Evolutionary conservation across 1,140 invertebrate species (phyloP).

Genomic region (Dendroctonus valens): DNA sequence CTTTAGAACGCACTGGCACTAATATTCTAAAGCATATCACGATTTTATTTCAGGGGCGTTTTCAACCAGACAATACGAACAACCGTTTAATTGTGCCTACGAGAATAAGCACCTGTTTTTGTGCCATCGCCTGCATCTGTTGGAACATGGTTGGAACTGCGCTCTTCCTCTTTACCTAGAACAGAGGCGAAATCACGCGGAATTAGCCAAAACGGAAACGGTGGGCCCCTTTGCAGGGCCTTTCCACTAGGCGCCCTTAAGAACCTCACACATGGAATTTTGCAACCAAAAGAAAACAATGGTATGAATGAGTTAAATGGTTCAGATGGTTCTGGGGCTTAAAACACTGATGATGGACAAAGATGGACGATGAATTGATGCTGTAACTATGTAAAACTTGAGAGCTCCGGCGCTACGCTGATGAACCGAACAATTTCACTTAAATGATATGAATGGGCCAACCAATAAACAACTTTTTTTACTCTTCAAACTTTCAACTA

Average conservation of each 20-base stretch:
- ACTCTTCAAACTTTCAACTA: too few species aligned
- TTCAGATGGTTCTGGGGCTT: too few species aligned
- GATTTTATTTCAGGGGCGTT: too few species aligned
- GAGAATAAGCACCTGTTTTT: slow-evolving; percentile 83
- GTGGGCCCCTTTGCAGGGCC: slow-evolving; percentile 6
- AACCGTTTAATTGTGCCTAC: slow-evolving; percentile 20
- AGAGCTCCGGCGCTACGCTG: slow-evolving; percentile 26
- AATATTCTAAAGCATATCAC: too few species aligned
- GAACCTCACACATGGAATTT: slow-evolving; percentile 14
- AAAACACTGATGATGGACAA: slow-evolving; percentile 11
- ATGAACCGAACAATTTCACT: slow-evolving; percentile 14
- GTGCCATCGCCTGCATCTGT: slow-evolving; percentile 92
- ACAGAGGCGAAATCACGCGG: slow-evolving; percentile 51
- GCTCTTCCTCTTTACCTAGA: slow-evolving; percentile 91
- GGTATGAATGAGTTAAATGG: too few species aligned
- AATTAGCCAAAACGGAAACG: slow-evolving; percentile 39
- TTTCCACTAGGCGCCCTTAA: background rate
- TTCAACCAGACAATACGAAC: background rate
- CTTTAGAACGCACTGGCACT: too few species aligned
- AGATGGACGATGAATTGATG: slow-evolving; percentile 28
- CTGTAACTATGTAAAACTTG: slow-evolving; percentile 38
- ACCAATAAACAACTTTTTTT: too few species aligned
- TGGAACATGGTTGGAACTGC: slow-evolving; percentile 94
- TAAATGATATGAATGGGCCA: too few species aligned
- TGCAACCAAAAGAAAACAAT: too few species aligned